Base-by-base conservation (phyloP, 2,888 invertebrate species). In the Plebejus anna region DNA sequence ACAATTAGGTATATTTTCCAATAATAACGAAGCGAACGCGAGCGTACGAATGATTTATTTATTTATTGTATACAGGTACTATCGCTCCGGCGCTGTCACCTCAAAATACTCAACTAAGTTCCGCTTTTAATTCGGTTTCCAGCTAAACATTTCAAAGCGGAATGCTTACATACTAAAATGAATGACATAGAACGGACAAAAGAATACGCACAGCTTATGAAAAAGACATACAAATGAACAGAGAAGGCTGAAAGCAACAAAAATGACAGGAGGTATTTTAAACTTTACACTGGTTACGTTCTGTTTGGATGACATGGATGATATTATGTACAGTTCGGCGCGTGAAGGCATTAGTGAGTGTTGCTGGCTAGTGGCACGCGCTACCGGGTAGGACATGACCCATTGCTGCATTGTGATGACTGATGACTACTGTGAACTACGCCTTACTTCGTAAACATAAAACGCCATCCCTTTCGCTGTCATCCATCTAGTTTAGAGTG, bases 401-500 rank as follows among this genome's bases (percentile, higher is more conserved):
- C 72, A 1, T 22, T 4, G 32, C 22, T 16, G 32, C 22, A 22
- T 22, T 22, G 22, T 22, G 22, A 22, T 22, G 22, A 22, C 22
- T 57, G 55, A 36, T 38, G 55, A 38, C 51, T 51, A 70, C 79
- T 78, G 79, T 82, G 79, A 79, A 80, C 78, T 66, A 32, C 13
- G 66, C 82, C 90, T 87, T 90, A 88, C 90, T 89, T 88, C 82
- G 82, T 83, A 80, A 88, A 88, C 86, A 87, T 84, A 82, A 85
- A 78, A 81, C 87, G 83, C 89, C 89, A 87, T 83, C 84, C 83
- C 80, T 81, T 89, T 86, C 85, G 83, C 79, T 87, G 90, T 90
- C 89, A 90, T 88, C 88, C 89, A 77, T 90, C 89, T 77, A 86
- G 79, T 84, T 87, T 90, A 78, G 87, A 84, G 82, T 87, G 86